Conservation (phyloP, 53 echinoderm and acorn worm genomes). For the Holothuria scabra region DNA sequence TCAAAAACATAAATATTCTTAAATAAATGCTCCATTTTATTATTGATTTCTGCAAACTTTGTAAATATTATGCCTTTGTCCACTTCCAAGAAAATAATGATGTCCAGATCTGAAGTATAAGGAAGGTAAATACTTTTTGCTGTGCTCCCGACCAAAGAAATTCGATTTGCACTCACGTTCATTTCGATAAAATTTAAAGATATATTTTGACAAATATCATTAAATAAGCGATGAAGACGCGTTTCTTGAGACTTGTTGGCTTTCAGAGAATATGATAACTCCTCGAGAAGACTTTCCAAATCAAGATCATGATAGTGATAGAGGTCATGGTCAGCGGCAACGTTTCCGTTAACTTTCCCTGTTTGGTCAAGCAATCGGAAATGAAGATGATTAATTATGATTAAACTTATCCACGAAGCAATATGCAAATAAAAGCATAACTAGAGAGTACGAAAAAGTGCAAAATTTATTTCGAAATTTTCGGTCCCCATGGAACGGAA, state of each 20-base stretch:
- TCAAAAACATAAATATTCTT: neutral
- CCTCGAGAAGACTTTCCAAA: neutral
- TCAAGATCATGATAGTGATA: neutral
- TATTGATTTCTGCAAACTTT: neutral
- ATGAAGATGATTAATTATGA: too few species aligned
- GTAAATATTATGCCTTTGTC: neutral
- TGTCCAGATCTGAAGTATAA: neutral
- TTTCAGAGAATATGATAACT: neutral
- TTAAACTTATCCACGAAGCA: too few species aligned
- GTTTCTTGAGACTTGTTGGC: neutral
- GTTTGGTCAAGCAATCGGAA: too few species aligned
- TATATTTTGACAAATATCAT: neutral
- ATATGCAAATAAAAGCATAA: too few species aligned
- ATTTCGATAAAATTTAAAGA: neutral
- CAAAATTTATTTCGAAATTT: too few species aligned
- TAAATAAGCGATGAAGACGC: neutral
- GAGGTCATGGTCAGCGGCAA: neutral
- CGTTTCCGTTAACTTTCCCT: too few species aligned
- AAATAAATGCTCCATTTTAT: neutral
- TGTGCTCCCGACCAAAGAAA: conserved; percentile 19
- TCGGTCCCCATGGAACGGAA: too few species aligned
- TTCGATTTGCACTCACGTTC: neutral
- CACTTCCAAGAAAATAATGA: conserved; percentile 4
- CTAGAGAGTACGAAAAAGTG: too few species aligned
- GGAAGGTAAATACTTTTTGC: conserved; percentile 18